Base-by-base conservation (phyloP, 2,888 invertebrate species). In the Helicoverpa assulta region DNA sequence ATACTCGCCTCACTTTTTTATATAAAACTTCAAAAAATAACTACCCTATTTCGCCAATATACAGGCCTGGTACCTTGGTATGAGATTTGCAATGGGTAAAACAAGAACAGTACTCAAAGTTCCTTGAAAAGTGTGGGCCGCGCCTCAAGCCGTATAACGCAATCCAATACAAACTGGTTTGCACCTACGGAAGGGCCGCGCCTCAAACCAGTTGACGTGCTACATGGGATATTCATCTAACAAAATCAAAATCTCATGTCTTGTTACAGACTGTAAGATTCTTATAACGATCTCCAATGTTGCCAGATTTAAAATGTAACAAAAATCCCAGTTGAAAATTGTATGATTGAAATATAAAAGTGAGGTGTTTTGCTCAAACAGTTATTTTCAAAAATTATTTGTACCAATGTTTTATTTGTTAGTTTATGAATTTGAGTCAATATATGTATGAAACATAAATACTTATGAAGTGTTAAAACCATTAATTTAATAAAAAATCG, bases 291-390 rank as follows among this genome's bases (percentile, higher is more conserved):
- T 47, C 47, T 51, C 53, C 37, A 8, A 51, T 60, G 51, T 67
- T 67, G 70, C 51, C 59, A 67, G 57, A 37, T 47, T 26, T n/a
- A 40, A 64, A 59, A 56, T 14, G 5, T 3, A 19, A 57, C 19
- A 5, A 43, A 37, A 65, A 67, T 10, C 10, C n/a, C 54, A 47
- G 47, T n/a, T n/a, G 6, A 43, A 43, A 43, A 43, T 43, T 43
- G 12, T 43, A 43, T 43, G 33, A 33, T 76, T 74, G 53, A 21
- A 16, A 5, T 64, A 67, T 68, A 69, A 83, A 80, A 81, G 67
- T 80, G 80, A 70, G 80, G 82, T 79, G 78, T 55, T 70, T 67
- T 76, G 80, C 81, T 86, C 77, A 81, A 82, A 85, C 70, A 73
- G 71, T 72, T 43, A 57, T 63, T 61, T 76, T 63, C 10, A 16